Evolutionary conservation across 2,888 invertebrate species (phyloP).

Genomic region (Himalopsyche anomala): DNA sequence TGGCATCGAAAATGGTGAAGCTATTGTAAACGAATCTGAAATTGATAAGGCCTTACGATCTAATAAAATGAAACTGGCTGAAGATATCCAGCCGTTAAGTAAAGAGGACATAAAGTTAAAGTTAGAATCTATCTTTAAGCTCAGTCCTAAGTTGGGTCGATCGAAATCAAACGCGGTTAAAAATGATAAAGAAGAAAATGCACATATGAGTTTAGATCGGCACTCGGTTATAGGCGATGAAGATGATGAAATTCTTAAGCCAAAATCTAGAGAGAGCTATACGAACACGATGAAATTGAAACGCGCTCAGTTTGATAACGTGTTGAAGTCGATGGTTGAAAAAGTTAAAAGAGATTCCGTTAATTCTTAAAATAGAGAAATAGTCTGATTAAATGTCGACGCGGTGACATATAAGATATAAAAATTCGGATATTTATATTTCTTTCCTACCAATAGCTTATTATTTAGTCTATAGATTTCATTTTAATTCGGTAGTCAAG

Average conservation of each 20-base stretch:
- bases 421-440: no score
- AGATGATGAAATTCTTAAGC: constrained; percentile 44
- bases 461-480: no score
- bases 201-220: not conserved
- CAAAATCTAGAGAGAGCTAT: constrained; percentile 57
- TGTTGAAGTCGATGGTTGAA: constrained; percentile 58
- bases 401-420: no score
- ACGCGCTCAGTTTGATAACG: constrained; percentile 71
- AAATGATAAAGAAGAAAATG: not conserved
- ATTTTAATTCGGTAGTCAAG: no score
- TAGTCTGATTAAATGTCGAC: not conserved
- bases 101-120: constrained; percentile 73
- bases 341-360: not conserved
- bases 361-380: constrained; percentile 24
- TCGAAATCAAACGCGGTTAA: constrained; percentile 66
- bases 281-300: constrained; percentile 73
- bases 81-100: constrained; percentile 68
- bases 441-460: no score
- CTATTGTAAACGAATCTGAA: not conserved
- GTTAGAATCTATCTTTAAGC: constrained; percentile 72
- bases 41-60: constrained; percentile 64
- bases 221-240: not conserved
- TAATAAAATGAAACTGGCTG: constrained; percentile 65
- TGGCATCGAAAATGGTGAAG: not conserved
- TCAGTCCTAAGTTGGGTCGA: constrained; percentile 70